These are phyloP conservation scores for Chlamydotis undulata DNA, from an alignment of 2,113 vertebrate genomes.

Conservation along the genomic window DNA sequence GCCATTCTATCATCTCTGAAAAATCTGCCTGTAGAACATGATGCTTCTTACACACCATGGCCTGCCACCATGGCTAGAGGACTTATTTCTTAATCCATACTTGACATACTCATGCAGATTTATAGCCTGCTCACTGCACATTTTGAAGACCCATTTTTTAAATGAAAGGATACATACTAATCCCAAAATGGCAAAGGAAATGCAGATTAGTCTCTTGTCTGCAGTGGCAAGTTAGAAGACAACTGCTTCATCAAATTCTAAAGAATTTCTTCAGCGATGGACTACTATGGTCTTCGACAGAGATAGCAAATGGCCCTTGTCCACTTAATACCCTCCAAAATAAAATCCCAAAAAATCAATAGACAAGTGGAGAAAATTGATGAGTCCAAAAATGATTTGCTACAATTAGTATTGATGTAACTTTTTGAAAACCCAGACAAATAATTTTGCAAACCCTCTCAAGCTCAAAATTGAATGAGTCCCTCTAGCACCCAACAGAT, in stretches of 20 bases:
- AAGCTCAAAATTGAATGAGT: neutral
- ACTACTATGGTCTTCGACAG: neutral
- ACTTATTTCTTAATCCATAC: neutral
- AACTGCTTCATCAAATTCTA: neutral
- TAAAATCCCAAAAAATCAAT: neutral
- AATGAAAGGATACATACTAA: neutral
- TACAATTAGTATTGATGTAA: neutral
- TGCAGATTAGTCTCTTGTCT: neutral
- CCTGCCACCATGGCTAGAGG: neutral
- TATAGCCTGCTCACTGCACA: accelerated
- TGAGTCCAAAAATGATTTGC: neutral
- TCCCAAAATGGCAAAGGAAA: neutral
- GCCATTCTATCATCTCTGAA: neutral
- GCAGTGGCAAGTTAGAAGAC: neutral
- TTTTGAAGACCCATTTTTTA: neutral
- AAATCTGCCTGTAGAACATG: neutral
- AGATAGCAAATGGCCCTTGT: neutral
- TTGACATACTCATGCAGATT: neutral
- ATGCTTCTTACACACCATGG: neutral
- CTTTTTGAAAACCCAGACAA: neutral
- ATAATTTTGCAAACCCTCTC: neutral
- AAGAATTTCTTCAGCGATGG: neutral
- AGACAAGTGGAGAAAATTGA: neutral
- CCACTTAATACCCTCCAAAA: neutral
- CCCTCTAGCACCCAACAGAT: neutral